Conservation (phyloP, 2,113 vertebrate species). For the Amphiprion percula region DNA sequence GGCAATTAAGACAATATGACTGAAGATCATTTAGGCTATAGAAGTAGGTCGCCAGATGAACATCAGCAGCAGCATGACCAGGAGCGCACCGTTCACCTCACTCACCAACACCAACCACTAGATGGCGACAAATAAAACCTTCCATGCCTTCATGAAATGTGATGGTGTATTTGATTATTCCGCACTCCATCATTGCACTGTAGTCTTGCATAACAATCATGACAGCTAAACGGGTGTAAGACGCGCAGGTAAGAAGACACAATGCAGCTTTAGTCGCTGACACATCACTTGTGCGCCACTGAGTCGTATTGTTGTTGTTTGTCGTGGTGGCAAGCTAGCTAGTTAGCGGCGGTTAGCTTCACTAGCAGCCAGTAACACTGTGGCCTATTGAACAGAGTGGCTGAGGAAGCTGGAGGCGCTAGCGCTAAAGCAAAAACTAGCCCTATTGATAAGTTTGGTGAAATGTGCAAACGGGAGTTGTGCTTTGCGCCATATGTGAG, state of each 20-base stretch:
- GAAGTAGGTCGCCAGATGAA: slow-evolving; percentile 33
- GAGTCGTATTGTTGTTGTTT: background rate
- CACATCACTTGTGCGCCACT: no score
- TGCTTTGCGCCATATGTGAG: background rate
- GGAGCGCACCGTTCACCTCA: slow-evolving; percentile 6
- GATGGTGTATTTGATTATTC: slow-evolving; percentile 76
- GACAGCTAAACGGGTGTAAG: slow-evolving; percentile 69
- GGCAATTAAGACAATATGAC: background rate
- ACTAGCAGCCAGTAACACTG: slow-evolving; percentile 45
- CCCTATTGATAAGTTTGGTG: slow-evolving; percentile 59
- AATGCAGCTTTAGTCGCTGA: background rate
- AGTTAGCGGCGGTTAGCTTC: slow-evolving; percentile 53
- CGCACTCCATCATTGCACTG: slow-evolving; percentile 67
- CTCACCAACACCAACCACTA: slow-evolving; percentile 30
- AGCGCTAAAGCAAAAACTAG: slow-evolving; percentile 22
- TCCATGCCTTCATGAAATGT: slow-evolving; percentile 26
- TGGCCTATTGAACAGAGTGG: slow-evolving; percentile 56
- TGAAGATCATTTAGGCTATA: background rate
- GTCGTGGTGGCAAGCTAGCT: slow-evolving; percentile 16
- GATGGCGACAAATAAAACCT: slow-evolving; percentile 71
- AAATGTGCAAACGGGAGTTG: slow-evolving; percentile 30
- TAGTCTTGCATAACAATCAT: slow-evolving; percentile 75
- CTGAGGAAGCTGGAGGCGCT: slow-evolving; percentile 47
- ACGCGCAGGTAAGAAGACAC: slow-evolving; percentile 69
- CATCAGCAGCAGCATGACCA: background rate